phyloP scores from a whole-genome alignment of 2,113 vertebrate genomes.

The Lophius piscatorius region DNA sequence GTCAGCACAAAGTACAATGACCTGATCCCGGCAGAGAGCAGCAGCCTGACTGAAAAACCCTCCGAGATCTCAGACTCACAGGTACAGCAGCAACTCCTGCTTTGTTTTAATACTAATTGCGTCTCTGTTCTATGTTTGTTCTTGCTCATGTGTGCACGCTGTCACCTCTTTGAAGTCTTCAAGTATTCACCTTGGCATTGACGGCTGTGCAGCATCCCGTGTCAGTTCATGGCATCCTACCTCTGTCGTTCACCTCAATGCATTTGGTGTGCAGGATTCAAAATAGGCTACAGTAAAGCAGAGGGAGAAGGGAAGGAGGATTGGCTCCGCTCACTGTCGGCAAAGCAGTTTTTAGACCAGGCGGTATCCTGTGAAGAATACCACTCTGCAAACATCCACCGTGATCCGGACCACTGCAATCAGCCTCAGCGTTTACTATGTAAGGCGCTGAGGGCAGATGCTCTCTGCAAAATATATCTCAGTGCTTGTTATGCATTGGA shows the following conservation, averaged over 20 bases:
- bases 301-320: conserved; percentile 32
- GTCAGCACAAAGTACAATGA: conserved; percentile 97
- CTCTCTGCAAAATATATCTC: conserved; percentile 20
- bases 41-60: conserved; percentile 96
- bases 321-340: conserved; percentile 36
- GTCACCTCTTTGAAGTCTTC: conserved; percentile 47
- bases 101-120: conserved; percentile 21
- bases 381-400: conserved; percentile 48
- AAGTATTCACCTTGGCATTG: conserved; percentile 55
- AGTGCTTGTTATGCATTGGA: conserved; percentile 12
- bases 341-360: conserved; percentile 32
- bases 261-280: conserved; percentile 17
- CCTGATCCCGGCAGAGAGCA: conserved; percentile 94
- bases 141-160: conserved; percentile 29
- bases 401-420: conserved; percentile 47
- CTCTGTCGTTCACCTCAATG: conserved; percentile 30
- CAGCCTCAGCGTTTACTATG: conserved; percentile 43
- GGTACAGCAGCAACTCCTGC: conserved; percentile 75
- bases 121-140: conserved; percentile 28
- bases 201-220: conserved; percentile 24
- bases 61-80: conserved; percentile 96
- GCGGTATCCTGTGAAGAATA: conserved; percentile 53
- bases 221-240: conserved; percentile 22
- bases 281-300: conserved; percentile 5
- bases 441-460: conserved; percentile 18